Evolutionary conservation across 2,797 vertebrate genomes (phyloP), one percentile per base, ranked within the genome.

Genomic region (Orestias chungarensis): DNA sequence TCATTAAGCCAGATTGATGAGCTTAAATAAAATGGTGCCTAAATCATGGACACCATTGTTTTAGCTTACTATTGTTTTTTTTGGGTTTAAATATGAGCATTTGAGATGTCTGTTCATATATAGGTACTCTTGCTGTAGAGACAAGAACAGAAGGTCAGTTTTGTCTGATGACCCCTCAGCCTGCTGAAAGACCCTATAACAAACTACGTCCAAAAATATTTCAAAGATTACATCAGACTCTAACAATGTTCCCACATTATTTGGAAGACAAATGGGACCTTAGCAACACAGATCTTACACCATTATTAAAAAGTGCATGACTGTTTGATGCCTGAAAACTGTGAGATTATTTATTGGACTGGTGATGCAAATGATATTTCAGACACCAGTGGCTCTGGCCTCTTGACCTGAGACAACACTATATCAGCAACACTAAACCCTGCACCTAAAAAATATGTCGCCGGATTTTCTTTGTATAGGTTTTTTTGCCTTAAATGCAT

Each of bases 1-100:
- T 93, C 75, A 93, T 86, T 66, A 73, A 80, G 70, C 70, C 78
- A 87, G 84, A 93, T 93, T 70, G 62, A 93, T 92, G 84, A 90
- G 79, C 76, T 78, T 64, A 78, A 88, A 74, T 86, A 87, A 92
- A 91, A 91, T 89, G 89, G 85, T 86, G 86, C 75, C 76, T 76
- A 79, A 86, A 83, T 89, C 38, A 81, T 59, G 43, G 70, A 84
- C 80, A 64, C 40, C 76, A 82, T 86, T 29, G 86, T 73, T 78
- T 70, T 67, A 79, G 80, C 79, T 82, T 50, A 73, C 65, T 71
- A 59, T 68, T 70, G 68, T 4, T n/a, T 27, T 50, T 64, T 42
- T 71, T 31, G 71, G 44, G 43, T 78, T 70, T 72, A 59, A 84
- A 78, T 74, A 27, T 43, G 0, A 64, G 64, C 40, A 62, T 7